Evolutionary conservation across 2,888 invertebrate genomes (phyloP).

Genomic region (Lasioglossum pauxillum): DNA sequence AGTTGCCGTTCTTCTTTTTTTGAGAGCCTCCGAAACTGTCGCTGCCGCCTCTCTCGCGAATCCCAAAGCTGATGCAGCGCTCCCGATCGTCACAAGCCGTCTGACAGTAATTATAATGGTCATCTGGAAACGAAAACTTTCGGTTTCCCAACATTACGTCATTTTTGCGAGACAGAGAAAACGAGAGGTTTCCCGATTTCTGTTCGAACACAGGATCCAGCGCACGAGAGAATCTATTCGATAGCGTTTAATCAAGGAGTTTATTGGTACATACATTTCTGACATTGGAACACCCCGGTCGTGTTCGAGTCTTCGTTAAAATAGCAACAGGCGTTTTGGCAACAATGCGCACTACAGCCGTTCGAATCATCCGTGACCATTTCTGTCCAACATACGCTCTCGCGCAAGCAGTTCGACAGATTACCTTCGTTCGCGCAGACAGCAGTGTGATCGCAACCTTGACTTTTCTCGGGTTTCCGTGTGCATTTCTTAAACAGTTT

Average conservation of each 20-base stretch:
- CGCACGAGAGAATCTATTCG: neutral
- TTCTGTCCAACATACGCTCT: slow-evolving; percentile 15
- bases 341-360: slow-evolving; percentile 19
- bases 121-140: slow-evolving; percentile 36
- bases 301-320: neutral
- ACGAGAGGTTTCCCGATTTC: neutral
- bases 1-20: neutral
- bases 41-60: slow-evolving; percentile 58
- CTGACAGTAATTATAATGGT: neutral
- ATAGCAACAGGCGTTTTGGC: slow-evolving; percentile 28
- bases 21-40: slow-evolving; percentile 25
- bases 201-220: neutral
- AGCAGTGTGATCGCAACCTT: neutral
- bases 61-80: neutral
- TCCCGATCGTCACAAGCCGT: neutral
- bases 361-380: neutral
- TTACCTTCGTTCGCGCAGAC: neutral
- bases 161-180: neutral
- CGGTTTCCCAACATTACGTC: slow-evolving; percentile 6
- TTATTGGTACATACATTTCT: slow-evolving; percentile 18
- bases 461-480: neutral
- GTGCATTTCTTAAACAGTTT: slow-evolving; percentile 26
- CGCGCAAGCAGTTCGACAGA: slow-evolving; percentile 19
- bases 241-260: neutral
- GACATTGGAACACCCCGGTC: slow-evolving; percentile 25